Evolutionary conservation across 2,113 vertebrate genomes (phyloP), one percentile per base, ranked within the genome.

Genomic region (Pitta sordida): DNA sequence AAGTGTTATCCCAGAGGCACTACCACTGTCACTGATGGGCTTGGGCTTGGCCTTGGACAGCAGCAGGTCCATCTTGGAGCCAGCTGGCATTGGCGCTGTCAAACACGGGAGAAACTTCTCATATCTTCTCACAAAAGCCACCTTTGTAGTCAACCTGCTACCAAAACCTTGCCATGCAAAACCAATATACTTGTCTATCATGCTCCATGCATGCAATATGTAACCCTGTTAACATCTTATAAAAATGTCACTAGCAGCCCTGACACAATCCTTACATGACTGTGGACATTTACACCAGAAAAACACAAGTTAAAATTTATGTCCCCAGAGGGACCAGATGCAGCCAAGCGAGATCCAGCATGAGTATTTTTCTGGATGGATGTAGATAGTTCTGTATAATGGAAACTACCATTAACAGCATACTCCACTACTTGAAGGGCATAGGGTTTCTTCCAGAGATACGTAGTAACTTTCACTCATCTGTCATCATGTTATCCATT

Each of bases 131-230:
- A 39, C 10, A 24, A 23, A 55, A 55, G 10, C 62, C 23, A 30
- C 7, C 15, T 34, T 27, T 55, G n/a, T 34, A 23, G 29, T 32
- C 6, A 17, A n/a, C n/a, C n/a, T 11, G 17, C 13, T 86, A 43
- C 21, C 27, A 86, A 44, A 53, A 59, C 3, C 9, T 77, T 60
- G 26, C 48, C 48, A 63, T 15, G 13, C 52, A 78, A 78, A 53
- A 2, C 15, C 11, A 53, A 18, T 29, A 53, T 13, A 29, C 18
- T 59, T 6, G 3, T 1, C 1, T 17, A 13, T 15, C 18, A 22
- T 7, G 29, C 13, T 48, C 30, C 46, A 41, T 2, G 24, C 5
- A 10, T 10, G 32, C 16, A 39, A 21, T 9, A 41, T 17, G 10
- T n/a, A 48, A 36, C n/a, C 9, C 51, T 56, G 46, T 11, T 26